phyloP scores from a whole-genome alignment of 1,140 invertebrate species.

The Bombus terrestris region DNA sequence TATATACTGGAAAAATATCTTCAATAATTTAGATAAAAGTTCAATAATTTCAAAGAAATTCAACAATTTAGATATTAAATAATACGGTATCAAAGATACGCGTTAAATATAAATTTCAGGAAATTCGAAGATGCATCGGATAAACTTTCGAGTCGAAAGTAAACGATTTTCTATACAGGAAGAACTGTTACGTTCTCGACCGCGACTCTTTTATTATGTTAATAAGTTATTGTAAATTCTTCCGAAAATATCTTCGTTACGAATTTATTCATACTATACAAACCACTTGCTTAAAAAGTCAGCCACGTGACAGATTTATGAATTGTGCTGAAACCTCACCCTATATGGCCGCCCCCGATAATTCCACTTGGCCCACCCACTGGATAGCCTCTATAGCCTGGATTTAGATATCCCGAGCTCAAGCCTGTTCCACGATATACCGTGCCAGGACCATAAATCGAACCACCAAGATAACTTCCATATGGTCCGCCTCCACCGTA shows the following conservation, averaged over 20 bases:
- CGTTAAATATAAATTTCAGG: background rate
- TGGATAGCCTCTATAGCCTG: constrained; percentile 60
- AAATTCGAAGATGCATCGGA: background rate
- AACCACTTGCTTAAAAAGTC: background rate
- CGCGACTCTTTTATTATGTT: background rate
- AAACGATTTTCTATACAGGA: background rate
- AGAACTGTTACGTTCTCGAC: background rate
- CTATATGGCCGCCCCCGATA: constrained; percentile 58
- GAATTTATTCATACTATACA: background rate
- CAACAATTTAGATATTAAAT: too few relatives aligned
- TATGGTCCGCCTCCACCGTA: constrained; percentile 55
- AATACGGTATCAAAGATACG: background rate
- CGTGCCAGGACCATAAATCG: constrained; percentile 58
- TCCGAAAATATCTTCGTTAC: background rate
- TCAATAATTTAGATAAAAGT: too few relatives aligned
- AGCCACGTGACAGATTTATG: background rate
- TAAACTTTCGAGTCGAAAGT: background rate
- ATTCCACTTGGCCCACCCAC: constrained; percentile 44
- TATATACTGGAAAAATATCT: too few relatives aligned
- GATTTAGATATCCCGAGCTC: constrained; percentile 44
- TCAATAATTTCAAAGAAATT: too few relatives aligned
- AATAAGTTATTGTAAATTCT: background rate
- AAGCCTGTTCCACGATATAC: constrained; percentile 58
- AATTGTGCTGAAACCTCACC: constrained; percentile 52
- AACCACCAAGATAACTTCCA: constrained; percentile 53